These are phyloP conservation scores for Centropyge bicolor DNA, from an alignment of 2,797 vertebrate genomes.

Conservation along the genomic window DNA sequence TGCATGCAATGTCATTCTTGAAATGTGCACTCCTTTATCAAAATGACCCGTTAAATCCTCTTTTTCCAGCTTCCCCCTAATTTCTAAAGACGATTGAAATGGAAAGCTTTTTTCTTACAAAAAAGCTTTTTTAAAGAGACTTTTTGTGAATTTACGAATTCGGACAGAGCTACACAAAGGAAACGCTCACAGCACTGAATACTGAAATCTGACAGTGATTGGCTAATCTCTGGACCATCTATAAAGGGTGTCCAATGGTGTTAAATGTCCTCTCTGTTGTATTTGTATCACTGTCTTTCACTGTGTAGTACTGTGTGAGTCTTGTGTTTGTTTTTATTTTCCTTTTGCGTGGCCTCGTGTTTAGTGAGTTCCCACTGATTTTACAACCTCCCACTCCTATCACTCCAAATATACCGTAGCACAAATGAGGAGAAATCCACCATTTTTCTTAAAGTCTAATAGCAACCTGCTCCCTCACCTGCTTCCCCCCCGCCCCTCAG, in stretches of 20 bases:
- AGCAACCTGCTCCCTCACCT: constrained; percentile 60
- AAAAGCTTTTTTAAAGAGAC: constrained; percentile 67
- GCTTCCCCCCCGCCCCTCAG: constrained; percentile 17
- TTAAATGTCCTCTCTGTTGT: constrained; percentile 81
- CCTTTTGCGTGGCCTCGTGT: constrained; percentile 59
- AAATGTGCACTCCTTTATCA: constrained; percentile 83
- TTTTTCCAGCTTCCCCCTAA: constrained; percentile 81
- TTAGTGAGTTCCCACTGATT: constrained; percentile 48
- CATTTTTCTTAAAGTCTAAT: constrained; percentile 23
- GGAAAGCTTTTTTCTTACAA: constrained; percentile 81
- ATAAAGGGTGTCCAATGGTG: constrained; percentile 89
- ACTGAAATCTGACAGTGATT: constrained; percentile 80
- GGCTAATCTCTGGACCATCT: constrained; percentile 87
- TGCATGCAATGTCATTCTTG: constrained; percentile 87
- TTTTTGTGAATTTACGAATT: constrained; percentile 17
- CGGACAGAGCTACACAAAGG: constrained; percentile 57
- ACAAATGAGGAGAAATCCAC: constrained; percentile 66
- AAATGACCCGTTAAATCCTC: constrained; percentile 78
- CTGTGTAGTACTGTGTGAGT: constrained; percentile 74
- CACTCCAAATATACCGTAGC: constrained; percentile 17
- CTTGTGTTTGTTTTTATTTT: constrained; percentile 49
- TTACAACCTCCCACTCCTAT: constrained; percentile 38
- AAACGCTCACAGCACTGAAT: constrained; percentile 67
- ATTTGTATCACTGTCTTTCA: constrained; percentile 73
- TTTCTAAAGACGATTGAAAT: constrained; percentile 67